Conservation (phyloP, 2,113 vertebrate genomes). For the Cheilinus undulatus region DNA sequence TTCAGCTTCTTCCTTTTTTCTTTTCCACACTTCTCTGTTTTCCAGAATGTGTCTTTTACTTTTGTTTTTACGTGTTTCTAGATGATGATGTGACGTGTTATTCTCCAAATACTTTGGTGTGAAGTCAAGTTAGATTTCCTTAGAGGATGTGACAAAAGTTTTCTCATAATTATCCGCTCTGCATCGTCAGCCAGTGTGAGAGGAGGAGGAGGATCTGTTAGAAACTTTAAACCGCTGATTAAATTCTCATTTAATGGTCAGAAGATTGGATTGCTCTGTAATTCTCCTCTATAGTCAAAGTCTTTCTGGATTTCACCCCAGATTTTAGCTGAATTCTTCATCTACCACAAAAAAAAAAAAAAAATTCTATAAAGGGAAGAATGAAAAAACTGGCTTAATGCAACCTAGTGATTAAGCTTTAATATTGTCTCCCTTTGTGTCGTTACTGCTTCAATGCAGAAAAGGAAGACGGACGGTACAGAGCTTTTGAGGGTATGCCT, state of each 20-base stretch:
- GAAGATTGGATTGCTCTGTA: not conserved
- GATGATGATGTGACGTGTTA: not conserved
- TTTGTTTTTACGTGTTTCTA: not conserved
- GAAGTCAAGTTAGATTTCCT: not conserved
- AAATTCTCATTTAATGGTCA: constrained; percentile 10
- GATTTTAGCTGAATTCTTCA: too few species aligned
- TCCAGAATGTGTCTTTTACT: not conserved
- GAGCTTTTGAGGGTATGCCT: constrained; percentile 44
- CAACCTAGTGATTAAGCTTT: not conserved
- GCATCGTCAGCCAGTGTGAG: not conserved
- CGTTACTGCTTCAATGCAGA: constrained; percentile 47
- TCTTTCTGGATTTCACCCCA: too few species aligned
- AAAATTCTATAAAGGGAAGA: too few species aligned
- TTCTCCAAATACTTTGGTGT: not conserved
- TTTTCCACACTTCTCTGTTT: not conserved
- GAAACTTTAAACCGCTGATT: constrained; percentile 37
- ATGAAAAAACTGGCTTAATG: too few species aligned
- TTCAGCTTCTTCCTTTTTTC: constrained; percentile 8
- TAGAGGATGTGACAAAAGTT: constrained; percentile 4
- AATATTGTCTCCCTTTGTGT: constrained; percentile 23
- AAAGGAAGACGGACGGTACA: constrained; percentile 57
- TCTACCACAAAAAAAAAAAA: too few species aligned
- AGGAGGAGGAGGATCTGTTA: not conserved
- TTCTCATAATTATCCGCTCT: constrained; percentile 12
- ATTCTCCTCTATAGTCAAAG: too few species aligned